Evolutionary conservation across 2,888 invertebrate species (phyloP).

Genomic region (Lasioglossum morio): DNA sequence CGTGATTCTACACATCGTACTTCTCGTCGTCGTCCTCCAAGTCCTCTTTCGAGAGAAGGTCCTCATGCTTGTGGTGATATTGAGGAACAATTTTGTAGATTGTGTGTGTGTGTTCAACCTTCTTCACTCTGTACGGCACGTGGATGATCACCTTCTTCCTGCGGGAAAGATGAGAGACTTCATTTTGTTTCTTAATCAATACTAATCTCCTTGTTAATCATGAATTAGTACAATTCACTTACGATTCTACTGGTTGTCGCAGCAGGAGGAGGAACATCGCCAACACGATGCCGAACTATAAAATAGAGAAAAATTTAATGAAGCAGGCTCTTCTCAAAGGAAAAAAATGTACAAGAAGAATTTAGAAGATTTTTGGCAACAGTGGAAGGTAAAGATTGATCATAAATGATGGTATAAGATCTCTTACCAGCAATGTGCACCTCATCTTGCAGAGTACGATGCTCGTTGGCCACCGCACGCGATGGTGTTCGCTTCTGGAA

Average conservation of each 20-base stretch:
- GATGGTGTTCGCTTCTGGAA: conserved; percentile 2
- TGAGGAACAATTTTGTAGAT: conserved; percentile 89
- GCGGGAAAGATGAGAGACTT: conserved; percentile 7
- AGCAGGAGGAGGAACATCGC: conserved; percentile 41
- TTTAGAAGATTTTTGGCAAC: too few relatives aligned
- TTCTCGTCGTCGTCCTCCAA: conserved; percentile 49
- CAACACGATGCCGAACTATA: conserved; percentile 58
- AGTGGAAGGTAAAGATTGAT: too few relatives aligned
- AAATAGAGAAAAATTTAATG: conserved; percentile 19
- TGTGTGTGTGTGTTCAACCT: conserved; percentile 90
- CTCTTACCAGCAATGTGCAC: conserved; percentile 72
- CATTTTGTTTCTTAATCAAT: neutral
- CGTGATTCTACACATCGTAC: conserved; percentile 34
- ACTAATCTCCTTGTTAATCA: neutral
- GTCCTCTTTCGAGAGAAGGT: conserved; percentile 55
- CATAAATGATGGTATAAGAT: neutral
- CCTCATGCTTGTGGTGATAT: conserved; percentile 80
- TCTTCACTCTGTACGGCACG: conserved; percentile 89
- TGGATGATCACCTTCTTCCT: conserved; percentile 89
- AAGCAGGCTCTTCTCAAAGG: too few relatives aligned
- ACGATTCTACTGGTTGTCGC: conserved; percentile 60
- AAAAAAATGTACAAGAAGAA: neutral
- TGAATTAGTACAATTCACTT: conserved; percentile 34
- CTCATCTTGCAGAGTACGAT: conserved; percentile 65
- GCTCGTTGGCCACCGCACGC: neutral